Evolutionary conservation across 2,113 vertebrate species (phyloP).

Genomic region (Mirza zaza): DNA sequence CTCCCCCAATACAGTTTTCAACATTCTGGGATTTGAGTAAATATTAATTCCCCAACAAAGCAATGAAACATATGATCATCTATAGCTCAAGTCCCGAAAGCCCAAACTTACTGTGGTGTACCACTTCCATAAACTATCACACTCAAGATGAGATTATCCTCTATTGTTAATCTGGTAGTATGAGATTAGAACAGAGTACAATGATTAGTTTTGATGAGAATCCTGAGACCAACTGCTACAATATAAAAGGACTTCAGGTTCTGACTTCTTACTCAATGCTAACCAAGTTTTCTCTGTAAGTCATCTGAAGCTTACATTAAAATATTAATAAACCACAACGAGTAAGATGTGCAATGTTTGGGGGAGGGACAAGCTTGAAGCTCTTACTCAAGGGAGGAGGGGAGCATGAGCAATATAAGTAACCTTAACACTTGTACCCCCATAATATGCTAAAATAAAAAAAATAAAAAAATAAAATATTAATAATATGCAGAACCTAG

Average conservation of each 20-base stretch:
- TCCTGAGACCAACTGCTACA: neutral
- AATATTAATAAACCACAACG: too few species aligned
- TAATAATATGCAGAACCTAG: neutral
- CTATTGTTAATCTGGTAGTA: neutral
- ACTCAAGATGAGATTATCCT: neutral
- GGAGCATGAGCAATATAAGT: too few species aligned
- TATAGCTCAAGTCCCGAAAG: neutral
- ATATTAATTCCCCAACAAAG: neutral
- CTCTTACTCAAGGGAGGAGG: too few species aligned
- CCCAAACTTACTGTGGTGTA: neutral
- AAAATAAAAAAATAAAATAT: too few species aligned
- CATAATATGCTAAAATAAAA: too few species aligned
- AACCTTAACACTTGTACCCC: too few species aligned
- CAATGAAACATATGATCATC: neutral
- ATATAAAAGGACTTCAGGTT: neutral
- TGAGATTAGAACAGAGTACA: neutral
- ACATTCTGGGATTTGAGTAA: neutral
- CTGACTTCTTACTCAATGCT: neutral
- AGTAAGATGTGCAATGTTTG: too few species aligned
- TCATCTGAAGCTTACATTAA: neutral
- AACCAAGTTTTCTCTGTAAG: neutral
- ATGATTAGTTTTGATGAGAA: neutral
- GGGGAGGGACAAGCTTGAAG: too few species aligned
- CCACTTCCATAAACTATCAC: neutral
- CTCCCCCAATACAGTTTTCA: neutral